Percentiles rank a stretch among this genome's conserved stretches.
Evolutionary conservation across 2,113 vertebrate species (phyloP).

Genomic region (Protobothrops flavoviridis): DNA sequence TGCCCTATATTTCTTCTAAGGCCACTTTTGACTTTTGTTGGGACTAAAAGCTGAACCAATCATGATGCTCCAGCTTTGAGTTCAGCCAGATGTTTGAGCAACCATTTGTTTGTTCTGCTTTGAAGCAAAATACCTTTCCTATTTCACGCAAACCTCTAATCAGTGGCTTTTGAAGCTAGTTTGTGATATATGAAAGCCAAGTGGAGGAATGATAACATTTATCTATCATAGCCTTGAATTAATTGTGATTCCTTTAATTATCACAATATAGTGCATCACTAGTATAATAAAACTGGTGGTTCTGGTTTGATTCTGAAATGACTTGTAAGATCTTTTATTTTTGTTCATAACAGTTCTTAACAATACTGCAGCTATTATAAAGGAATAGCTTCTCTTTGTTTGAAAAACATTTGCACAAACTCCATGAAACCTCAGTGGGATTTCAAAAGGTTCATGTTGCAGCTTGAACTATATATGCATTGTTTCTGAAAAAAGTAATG

Average conservation of each 20-base stretch:
- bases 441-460: rapidly evolving
- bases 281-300: neutral
- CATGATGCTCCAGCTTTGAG: neutral
- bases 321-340: neutral
- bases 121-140: neutral
- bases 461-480: rapidly evolving
- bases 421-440: neutral
- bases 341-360: neutral
- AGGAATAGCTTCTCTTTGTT: neutral
- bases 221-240: neutral
- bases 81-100: neutral
- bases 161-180: neutral
- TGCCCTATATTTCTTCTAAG: neutral
- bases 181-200: neutral
- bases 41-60: neutral
- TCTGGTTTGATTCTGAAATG: neutral
- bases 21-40: neutral
- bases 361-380: neutral
- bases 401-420: neutral
- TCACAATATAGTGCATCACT: neutral
- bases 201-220: neutral
- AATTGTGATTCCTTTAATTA: neutral
- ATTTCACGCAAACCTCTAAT: neutral
- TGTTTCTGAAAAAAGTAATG: rapidly evolving
- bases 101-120: neutral